Evolutionary conservation across 2,113 vertebrate species (phyloP).

Genomic region (Ploceus nigricollis): DNA sequence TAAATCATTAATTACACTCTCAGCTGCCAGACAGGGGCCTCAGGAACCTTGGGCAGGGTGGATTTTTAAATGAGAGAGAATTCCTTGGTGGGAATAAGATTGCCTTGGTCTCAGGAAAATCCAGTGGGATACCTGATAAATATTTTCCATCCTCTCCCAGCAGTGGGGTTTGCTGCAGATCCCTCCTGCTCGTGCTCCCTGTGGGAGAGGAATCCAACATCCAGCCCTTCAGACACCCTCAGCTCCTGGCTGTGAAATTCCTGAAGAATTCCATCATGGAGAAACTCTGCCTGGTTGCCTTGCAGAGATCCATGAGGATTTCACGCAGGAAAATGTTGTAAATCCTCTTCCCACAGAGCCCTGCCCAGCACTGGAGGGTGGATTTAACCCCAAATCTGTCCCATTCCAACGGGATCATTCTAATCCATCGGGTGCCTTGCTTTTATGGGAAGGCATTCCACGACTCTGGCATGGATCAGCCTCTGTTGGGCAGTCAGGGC

Average conservation of each 20-base stretch:
- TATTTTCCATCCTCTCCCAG: neutral
- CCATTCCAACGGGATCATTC: neutral
- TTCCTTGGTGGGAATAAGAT: neutral
- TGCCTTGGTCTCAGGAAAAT: neutral
- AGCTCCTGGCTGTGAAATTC: neutral
- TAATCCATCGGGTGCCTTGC: neutral
- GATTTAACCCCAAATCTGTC: neutral
- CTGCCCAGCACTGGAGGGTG: too few relatives aligned
- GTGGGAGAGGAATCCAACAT: neutral
- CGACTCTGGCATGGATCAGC: neutral
- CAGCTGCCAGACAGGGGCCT: neutral
- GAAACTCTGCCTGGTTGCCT: neutral
- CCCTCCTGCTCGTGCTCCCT: neutral
- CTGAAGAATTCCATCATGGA: neutral
- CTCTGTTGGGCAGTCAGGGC: neutral
- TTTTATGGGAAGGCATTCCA: neutral
- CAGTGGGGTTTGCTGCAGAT: neutral
- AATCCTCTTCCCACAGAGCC: neutral
- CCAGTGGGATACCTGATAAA: neutral
- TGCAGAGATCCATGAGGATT: neutral
- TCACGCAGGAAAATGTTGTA: rapidly evolving
- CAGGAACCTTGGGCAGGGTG: neutral
- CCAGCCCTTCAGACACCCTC: neutral
- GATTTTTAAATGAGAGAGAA: neutral
- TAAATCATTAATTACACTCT: neutral